Base-by-base conservation (phyloP, 2,888 invertebrate species). In the Drosophila infuscata region DNA sequence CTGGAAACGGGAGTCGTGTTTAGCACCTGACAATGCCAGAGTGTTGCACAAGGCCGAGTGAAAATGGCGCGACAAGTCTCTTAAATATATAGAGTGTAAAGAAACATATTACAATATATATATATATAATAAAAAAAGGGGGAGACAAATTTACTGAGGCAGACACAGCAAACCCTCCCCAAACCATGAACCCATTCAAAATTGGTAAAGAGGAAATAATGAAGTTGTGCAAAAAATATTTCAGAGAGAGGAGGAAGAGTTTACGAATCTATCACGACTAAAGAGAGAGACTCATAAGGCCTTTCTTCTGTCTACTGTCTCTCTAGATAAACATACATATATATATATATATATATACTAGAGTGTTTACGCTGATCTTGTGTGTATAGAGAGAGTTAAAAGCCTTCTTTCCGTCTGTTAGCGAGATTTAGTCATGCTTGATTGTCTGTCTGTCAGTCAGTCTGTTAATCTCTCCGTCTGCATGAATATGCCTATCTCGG, bases 141-240 rank as follows among this genome's bases (percentile, higher is more conserved):
- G 61, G 67, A 33, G 43, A 57, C 69, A 74, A 77, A 70, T 77
- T 71, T 57, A 69, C 77, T 80, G 71, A 64, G 48, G 59, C 70
- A 56, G 36, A 33, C 60, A 36, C n/a, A 20, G 5, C 11, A 11
- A 11, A 25, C 7, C 41, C 41, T n/a, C n/a, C 41, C 3, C n/a
- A 8, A 3, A n/a, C 4, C 4, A n/a, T 0, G 12, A 46, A 7
- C 12, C 46, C 25, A 46, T 46, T 46, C 15, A 25, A 46, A 46
- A 6, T 43, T 20, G 20, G 6, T 3, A 5, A 12, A 11, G 6
- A 43, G 11, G 11, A 20, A 15, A 25, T 15, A 15, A 46, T 25
- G 25, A 46, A 25, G 46, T 46, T 20, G 20, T 15, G 46, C 46
- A 7, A 46, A 46, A 46, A 7, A 25, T 8, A 8, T 25, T 8